Base-by-base conservation (phyloP, 30 jellyfish, hydroid and myxozoan species). In the Chironex yamaguchii region DNA sequence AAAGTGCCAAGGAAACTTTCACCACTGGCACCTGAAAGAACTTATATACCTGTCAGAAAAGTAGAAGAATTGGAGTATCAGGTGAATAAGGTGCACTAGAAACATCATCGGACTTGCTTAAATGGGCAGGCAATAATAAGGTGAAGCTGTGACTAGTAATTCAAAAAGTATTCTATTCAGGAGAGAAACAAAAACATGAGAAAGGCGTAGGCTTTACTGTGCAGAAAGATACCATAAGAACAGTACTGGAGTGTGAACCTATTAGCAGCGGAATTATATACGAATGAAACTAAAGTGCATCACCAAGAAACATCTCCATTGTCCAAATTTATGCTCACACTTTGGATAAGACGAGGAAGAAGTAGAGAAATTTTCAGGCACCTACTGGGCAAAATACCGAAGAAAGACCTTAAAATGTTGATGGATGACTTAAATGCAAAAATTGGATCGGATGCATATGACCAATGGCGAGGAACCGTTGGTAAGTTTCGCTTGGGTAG, bases 321-420 rank as follows among this genome's bases (percentile, higher is more conserved):
- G 51, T 74, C 13, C 87, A 74, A 27, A 51, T 20, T 6, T 74
- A 74, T 49, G 87, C 87, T 2, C 87, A 77, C 3, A 74, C 87
- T n/a, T n/a, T n/a, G n/a, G n/a, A n/a, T n/a, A n/a, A n/a, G n/a
- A n/a, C n/a, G n/a, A n/a, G n/a, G n/a, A n/a, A n/a, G n/a, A n/a
- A n/a, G n/a, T n/a, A n/a, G n/a, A n/a, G n/a, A n/a, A n/a, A n/a
- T n/a, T n/a, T n/a, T n/a, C n/a, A n/a, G n/a, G n/a, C n/a, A n/a
- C n/a, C 49, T 74, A 21, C 4, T 74, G 51, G 51, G 50, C 54
- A 2, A 25, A 24, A 49, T 14, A 17, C 50, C 87, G 51, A 48
- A 52, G 29, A 74, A 74, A 20, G 87, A 74, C 22, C 48, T 49
- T 4, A 26, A 36, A 4, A 52, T 49, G 6, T 27, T 74, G 17